Conservation (phyloP, 2,797 vertebrate species). For the Staurois parvus region DNA sequence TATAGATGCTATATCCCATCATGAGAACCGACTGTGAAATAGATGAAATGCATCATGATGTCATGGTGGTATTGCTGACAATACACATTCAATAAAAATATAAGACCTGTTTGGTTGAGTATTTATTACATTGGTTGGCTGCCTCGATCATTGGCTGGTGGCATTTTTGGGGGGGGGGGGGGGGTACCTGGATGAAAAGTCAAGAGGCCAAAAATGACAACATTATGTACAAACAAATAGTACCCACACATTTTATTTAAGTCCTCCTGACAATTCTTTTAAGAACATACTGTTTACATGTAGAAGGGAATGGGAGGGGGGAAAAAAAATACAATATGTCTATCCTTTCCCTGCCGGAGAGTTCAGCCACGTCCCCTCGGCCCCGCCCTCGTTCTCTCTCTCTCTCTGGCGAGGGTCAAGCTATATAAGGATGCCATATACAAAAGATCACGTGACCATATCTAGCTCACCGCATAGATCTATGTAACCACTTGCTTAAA, state of each 20-base stretch:
- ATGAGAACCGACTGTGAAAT: not conserved
- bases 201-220: slow-evolving; percentile 41
- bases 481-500: slow-evolving; percentile 92
- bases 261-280: slow-evolving; percentile 97
- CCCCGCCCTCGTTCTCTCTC: not conserved
- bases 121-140: not conserved
- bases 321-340: slow-evolving; percentile 92
- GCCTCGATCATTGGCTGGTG: not conserved
- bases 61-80: not conserved
- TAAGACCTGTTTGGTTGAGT: slow-evolving; percentile 19
- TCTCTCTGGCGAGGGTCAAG: not conserved
- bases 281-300: slow-evolving; percentile 99
- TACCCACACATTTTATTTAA: slow-evolving; percentile 99
- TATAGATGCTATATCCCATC: too few species aligned
- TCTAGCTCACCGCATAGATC: slow-evolving; percentile 82
- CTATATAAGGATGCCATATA: slow-evolving; percentile 82
- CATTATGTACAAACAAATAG: slow-evolving; percentile 86
- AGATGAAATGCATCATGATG: slow-evolving; percentile 1
- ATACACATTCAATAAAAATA: slow-evolving; percentile 39
- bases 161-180: too few species aligned
- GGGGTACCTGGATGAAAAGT: not conserved
- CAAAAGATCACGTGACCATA: slow-evolving; percentile 90
- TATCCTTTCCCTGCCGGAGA: slow-evolving; percentile 61
- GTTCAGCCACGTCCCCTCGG: not conserved
- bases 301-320: slow-evolving; percentile 74